Base-by-base conservation (phyloP, 1,140 invertebrate genomes). In the Schlechtendalia chinensis region DNA sequence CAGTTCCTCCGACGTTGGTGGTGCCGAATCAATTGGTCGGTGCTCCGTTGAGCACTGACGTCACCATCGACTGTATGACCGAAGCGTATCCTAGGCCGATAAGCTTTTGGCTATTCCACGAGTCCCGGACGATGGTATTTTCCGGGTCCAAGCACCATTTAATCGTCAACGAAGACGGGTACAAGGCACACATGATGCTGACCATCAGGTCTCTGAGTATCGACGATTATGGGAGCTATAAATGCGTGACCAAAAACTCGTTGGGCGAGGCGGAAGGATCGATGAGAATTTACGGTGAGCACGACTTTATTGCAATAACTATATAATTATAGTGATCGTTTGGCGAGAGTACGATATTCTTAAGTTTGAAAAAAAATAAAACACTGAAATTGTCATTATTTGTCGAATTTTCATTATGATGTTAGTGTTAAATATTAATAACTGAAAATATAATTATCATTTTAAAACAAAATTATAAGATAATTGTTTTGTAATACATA, bases 21-120 rank as follows among this genome's bases (percentile, higher is more conserved):
- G 93, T 94, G 74, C 93, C 93, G 81, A 96, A 96, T 89, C 94
- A 96, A 87, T 88, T 96, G 86, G 93, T 96, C 74, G 94, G 94
- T 5, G 94, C 94, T 27, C 94, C 94, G 67, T 89, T 91, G 61
- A 93, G 93, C 61, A 95, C 93, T 27, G 93, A 95, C 86, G 93
- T 96, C 59, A 96, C 94, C 11, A 91, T 97, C 84, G 95, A 97
- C 86, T 97, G 96, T 85, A 91, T 94, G 84, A 95, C 94, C 1
- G 95, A 96, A 85, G 95, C 95, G n/a, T 93, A 94, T 87, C 96
- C 96, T 69, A 89, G 93, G 82, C 93, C 94, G 77, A 94, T 96
- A 86, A 96, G 92, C 86, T 95, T 95, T 87, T 97, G 96, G 96
- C 27, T 47, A 6, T 82, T 71, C 22, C 67, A 81, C 17, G 74